Conservation (phyloP, 2,888 invertebrate genomes). For the Scelioninae gen. 2 region DNA sequence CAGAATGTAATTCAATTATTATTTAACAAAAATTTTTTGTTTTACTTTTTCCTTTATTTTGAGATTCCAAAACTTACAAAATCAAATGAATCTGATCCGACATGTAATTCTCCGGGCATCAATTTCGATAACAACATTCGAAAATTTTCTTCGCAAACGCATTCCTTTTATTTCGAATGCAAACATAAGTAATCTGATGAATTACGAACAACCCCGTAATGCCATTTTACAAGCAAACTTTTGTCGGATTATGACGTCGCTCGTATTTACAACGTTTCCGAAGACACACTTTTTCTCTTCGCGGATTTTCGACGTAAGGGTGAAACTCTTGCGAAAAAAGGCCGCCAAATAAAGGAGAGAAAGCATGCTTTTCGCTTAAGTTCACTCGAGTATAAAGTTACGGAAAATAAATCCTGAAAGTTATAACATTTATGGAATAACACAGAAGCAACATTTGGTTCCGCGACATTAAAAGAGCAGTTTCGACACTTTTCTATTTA, state of each 20-base stretch:
- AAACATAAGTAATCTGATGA: neutral
- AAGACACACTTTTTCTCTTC: neutral
- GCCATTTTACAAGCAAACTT: neutral
- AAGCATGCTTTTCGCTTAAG: constrained; percentile 18
- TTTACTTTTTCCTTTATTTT: no score
- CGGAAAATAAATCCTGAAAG: constrained; percentile 44
- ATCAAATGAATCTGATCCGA: no score
- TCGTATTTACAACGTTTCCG: constrained; percentile 2
- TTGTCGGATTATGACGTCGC: constrained; percentile 2
- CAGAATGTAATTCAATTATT: no score
- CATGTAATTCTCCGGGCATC: neutral
- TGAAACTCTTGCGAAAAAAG: constrained; percentile 19
- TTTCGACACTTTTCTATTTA: constrained; percentile 50
- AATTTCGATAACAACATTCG: neutral
- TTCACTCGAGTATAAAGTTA: constrained; percentile 48
- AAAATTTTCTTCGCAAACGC: neutral
- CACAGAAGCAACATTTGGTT: constrained; percentile 37
- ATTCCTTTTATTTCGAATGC: neutral
- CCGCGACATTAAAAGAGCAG: constrained; percentile 34
- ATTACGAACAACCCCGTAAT: neutral
- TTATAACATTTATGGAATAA: constrained; percentile 48
- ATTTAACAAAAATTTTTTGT: no score
- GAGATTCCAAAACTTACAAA: no score
- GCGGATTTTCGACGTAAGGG: neutral
- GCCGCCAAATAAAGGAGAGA: constrained; percentile 4